phyloP scores from a whole-genome alignment of 2,888 invertebrate species.

The Orthonychiurus folsomi region DNA sequence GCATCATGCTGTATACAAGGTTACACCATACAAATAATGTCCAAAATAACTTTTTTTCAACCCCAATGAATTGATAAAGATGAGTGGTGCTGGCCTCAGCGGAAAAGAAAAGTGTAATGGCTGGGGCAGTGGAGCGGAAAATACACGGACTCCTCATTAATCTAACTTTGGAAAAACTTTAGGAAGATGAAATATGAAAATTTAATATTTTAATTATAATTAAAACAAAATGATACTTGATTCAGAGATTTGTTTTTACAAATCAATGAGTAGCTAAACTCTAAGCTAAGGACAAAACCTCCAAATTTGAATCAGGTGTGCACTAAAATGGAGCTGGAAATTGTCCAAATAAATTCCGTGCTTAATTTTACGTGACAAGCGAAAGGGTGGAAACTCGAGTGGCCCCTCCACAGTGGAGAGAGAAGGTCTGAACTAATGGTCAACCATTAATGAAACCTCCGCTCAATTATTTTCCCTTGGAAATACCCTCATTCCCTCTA shows the following conservation, averaged over 20 bases:
- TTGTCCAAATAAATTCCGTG: too few species aligned
- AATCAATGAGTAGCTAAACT: too few species aligned
- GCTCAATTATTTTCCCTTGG: not conserved
- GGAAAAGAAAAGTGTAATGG: not conserved
- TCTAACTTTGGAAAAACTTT: too few species aligned
- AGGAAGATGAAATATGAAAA: too few species aligned
- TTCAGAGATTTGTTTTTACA: too few species aligned
- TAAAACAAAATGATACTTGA: too few species aligned
- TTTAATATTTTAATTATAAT: too few species aligned
- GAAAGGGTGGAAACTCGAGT: not conserved
- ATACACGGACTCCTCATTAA: not conserved
- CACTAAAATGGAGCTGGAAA: too few species aligned
- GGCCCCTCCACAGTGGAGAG: not conserved
- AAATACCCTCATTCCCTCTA: not conserved
- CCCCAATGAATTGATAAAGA: not conserved
- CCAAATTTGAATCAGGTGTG: too few species aligned
- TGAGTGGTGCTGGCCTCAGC: not conserved
- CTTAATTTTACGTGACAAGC: too few species aligned
- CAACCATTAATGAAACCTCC: constrained; percentile 1
- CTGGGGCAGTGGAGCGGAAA: not conserved
- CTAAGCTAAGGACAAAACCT: too few species aligned
- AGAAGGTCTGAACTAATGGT: not conserved
- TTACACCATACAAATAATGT: not conserved
- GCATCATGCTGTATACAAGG: too few species aligned
- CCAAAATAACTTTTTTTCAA: not conserved